Percentiles rank a stretch among this genome's conserved stretches.
These are phyloP conservation scores for Diachasma alloeum DNA, from an alignment of 1,140 invertebrate genomes.

Conservation along the genomic window DNA sequence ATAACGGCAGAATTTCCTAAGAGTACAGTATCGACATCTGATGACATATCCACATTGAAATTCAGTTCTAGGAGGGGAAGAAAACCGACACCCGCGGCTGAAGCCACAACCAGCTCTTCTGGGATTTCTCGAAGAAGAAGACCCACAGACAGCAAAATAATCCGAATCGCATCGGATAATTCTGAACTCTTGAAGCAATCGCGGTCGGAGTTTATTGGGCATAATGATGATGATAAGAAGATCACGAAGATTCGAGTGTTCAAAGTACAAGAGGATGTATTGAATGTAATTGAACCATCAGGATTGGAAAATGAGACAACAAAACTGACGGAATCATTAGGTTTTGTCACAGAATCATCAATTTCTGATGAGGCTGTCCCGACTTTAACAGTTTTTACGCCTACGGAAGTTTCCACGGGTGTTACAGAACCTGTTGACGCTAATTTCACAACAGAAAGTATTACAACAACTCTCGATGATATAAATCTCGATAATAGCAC, in stretches of 20 bases:
- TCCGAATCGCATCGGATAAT: constrained; percentile 26
- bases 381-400: neutral
- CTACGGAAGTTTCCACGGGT: neutral
- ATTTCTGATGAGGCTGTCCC: neutral
- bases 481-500: neutral
- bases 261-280: constrained; percentile 19
- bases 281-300: neutral
- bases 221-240: constrained; percentile 34
- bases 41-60: neutral
- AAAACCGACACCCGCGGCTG: constrained; percentile 24
- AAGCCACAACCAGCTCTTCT: constrained; percentile 21
- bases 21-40: neutral
- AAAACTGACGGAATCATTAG: neutral
- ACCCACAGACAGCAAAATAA: constrained; percentile 11
- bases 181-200: neutral
- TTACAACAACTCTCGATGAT: neutral
- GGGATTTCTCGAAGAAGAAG: constrained; percentile 20
- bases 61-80: constrained; percentile 26
- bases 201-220: constrained; percentile 20
- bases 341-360: neutral
- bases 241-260: constrained; percentile 44
- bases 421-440: neutral
- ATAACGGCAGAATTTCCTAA: neutral
- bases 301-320: neutral
- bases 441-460: neutral